Conservation (phyloP, 2,888 invertebrate genomes). For the Nasonia oneida region DNA sequence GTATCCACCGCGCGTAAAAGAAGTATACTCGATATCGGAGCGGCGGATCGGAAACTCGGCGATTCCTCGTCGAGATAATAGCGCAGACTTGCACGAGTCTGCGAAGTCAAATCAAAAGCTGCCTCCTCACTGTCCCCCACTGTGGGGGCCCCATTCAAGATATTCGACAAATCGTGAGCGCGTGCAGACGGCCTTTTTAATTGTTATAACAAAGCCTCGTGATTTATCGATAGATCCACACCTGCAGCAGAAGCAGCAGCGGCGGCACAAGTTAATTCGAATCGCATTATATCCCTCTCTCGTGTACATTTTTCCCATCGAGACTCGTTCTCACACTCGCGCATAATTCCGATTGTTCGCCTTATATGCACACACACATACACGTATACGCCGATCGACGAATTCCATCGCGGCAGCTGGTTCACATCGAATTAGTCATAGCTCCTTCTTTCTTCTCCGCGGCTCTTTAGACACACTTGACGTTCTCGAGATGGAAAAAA, state of each 20-base stretch:
- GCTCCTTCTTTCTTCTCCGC: neutral
- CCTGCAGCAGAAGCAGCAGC: constrained; percentile 15
- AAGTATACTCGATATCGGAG: neutral
- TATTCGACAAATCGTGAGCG: constrained; percentile 19
- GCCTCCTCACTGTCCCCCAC: constrained; percentile 34
- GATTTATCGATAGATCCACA: constrained; percentile 33
- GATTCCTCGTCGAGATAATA: neutral
- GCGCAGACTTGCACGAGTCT: neutral
- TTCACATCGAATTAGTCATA: constrained; percentile 9
- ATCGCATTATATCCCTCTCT: neutral
- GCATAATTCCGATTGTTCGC: neutral
- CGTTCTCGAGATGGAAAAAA: neutral
- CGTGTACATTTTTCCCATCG: neutral
- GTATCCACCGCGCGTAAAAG: neutral
- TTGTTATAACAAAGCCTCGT: neutral
- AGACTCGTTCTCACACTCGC: neutral
- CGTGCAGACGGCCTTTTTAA: neutral
- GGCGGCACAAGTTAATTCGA: neutral
- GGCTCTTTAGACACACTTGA: constrained; percentile 2
- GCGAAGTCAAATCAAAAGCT: constrained; percentile 17
- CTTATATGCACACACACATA: neutral
- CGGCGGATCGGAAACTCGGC: constrained; percentile 3
- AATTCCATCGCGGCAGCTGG: neutral
- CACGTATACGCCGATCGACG: neutral
- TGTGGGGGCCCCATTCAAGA: constrained; percentile 11